Evolutionary conservation across 2,797 vertebrate species (phyloP).

Genomic region (Bradypodion pumilum): DNA sequence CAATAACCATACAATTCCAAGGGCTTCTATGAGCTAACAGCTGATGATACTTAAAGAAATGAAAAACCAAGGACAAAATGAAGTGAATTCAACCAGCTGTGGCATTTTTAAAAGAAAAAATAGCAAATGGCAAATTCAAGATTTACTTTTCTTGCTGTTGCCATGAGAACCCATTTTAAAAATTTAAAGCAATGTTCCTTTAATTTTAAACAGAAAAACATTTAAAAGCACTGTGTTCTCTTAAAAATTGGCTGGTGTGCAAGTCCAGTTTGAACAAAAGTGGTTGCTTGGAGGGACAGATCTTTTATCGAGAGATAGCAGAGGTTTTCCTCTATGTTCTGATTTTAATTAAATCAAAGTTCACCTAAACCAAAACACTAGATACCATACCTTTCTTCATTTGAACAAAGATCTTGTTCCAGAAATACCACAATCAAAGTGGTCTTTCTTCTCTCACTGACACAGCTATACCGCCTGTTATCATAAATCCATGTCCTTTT

Average conservation of each 20-base stretch:
- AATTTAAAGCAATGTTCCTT: constrained; percentile 16
- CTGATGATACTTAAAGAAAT: constrained; percentile 57
- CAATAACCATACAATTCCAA: constrained; percentile 48
- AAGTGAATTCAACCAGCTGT: constrained; percentile 59
- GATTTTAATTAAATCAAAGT: background rate
- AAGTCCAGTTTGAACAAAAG: background rate
- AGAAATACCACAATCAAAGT: fast-evolving
- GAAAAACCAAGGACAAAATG: constrained; percentile 52
- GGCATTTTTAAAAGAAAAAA: constrained; percentile 16
- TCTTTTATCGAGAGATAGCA: background rate
- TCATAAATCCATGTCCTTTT: constrained; percentile 31
- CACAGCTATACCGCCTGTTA: fast-evolving
- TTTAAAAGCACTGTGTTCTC: background rate
- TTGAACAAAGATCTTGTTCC: background rate
- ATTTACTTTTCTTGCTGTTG: constrained; percentile 44
- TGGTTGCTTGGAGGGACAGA: background rate
- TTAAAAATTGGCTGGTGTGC: background rate
- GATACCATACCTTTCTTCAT: fast-evolving
- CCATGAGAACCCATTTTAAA: constrained; percentile 50
- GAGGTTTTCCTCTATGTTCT: background rate
- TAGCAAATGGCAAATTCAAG: constrained; percentile 45
- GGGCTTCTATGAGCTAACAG: constrained; percentile 49
- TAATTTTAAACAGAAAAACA: constrained; percentile 20
- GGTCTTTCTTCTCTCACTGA: background rate
- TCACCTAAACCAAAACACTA: background rate